Evolutionary conservation across 2,113 vertebrate species (phyloP).

Genomic region (Microtus montanus): DNA sequence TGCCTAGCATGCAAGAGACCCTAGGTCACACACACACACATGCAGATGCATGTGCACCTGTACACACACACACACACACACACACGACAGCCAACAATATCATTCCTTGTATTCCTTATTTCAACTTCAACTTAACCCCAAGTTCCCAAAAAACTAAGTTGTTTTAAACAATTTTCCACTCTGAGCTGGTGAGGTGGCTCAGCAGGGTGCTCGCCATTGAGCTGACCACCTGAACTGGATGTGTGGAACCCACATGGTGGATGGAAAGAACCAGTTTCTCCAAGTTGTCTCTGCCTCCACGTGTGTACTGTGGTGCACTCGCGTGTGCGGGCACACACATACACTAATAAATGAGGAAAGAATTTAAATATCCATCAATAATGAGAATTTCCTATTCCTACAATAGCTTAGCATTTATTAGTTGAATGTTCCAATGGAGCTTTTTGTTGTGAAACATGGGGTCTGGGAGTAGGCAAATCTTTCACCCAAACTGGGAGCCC

Average conservation of each 20-base stretch:
- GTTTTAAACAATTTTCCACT: neutral
- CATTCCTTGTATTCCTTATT: neutral
- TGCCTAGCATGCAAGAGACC: neutral
- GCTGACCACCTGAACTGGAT: neutral
- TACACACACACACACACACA: neutral
- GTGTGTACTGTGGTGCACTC: too few species aligned
- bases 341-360: neutral
- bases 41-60: neutral
- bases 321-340: neutral
- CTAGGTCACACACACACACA: neutral
- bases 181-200: neutral
- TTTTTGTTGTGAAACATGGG: neutral
- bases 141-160: neutral
- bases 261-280: too few species aligned
- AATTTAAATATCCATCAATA: neutral
- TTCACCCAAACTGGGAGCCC: neutral
- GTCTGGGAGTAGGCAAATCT: neutral
- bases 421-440: neutral
- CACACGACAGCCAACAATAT: neutral
- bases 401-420: neutral
- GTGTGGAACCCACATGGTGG: neutral
- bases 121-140: neutral
- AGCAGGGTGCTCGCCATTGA: neutral
- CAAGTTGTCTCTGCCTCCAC: neutral
- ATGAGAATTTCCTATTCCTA: neutral